Conservation (phyloP, 1,140 invertebrate genomes). For the Saxidomus purpurata region DNA sequence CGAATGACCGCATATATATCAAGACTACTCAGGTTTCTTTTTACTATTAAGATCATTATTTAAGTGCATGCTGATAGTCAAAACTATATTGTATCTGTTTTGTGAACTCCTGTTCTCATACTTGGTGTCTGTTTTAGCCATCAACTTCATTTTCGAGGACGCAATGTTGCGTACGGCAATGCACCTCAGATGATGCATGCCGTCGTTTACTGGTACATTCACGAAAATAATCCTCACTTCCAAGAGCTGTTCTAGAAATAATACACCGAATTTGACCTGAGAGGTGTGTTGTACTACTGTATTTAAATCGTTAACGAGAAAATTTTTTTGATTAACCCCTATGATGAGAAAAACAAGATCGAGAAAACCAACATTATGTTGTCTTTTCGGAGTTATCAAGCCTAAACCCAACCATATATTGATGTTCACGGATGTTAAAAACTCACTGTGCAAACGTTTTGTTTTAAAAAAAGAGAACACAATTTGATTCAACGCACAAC, state of each 20-base stretch:
- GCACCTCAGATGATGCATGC: neutral
- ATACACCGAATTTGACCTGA: neutral
- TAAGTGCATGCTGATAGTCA: too few relatives aligned
- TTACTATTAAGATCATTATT: too few relatives aligned
- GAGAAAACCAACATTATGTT: neutral
- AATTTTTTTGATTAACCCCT: neutral
- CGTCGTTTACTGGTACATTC: constrained; percentile 6
- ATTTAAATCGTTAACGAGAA: neutral
- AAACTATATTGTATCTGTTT: too few relatives aligned
- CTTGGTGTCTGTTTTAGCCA: neutral
- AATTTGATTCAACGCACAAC: too few relatives aligned
- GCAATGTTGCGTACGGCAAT: neutral
- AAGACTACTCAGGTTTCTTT: too few relatives aligned
- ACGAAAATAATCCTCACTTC: neutral
- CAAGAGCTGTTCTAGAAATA: neutral
- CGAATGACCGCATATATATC: too few relatives aligned
- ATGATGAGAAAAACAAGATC: neutral
- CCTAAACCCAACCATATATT: too few relatives aligned
- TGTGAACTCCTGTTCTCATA: too few relatives aligned
- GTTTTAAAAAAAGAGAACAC: too few relatives aligned
- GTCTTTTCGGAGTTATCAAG: too few relatives aligned
- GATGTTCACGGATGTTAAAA: too few relatives aligned
- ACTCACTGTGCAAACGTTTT: too few relatives aligned
- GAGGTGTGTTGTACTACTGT: constrained; percentile 15
- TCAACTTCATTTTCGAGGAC: neutral